Base-by-base conservation (phyloP, 2,797 vertebrate genomes). In the Channallabes apus region DNA sequence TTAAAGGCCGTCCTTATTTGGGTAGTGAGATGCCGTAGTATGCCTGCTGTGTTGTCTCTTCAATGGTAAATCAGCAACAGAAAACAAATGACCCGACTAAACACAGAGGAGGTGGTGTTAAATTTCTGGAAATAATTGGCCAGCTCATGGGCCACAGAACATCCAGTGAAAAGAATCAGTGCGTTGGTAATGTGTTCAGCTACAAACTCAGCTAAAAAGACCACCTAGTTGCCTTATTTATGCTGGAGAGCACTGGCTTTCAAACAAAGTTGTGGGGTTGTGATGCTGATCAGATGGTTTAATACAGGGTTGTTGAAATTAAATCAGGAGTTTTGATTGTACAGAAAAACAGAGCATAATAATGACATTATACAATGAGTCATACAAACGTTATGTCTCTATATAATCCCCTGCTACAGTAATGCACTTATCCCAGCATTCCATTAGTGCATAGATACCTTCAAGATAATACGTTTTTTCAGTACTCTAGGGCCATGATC, bases 61-160 rank as follows among this genome's bases (percentile, higher is more conserved):
- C 46, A 65, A 15, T 83, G 62, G 35, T 46, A 77, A 79, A 88
- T 90, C 69, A 41, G 59, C 79, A 64, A 72, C 76, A 86, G 80
- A 87, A 83, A 85, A 85, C 64, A 87, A 83, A 85, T 80, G 85
- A 87, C 69, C 75, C 38, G 62, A 65, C 72, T 84, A 67, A 84
- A 82, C 77, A 46, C 82, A 80, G 73, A 84, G 75, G 64, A 86
- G 83, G 41, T 64, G 58, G 58, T 69, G 68, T 82, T 68, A 82
- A 87, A 77, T 86, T 83, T 85, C 83, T 78, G 77, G 82, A 86
- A 87, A 75, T 85, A 89, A 89, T 88, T 90, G 86, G 82, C 77
- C 80, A 73, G 82, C 61, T 76, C 72, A 86, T 67, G 62, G 61
- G 69, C 61, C 67, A 82, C 56, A 38, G 58, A 80, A n/a, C 64